Conservation (phyloP, 1,140 invertebrate genomes). For the Drosophila cardini region DNA sequence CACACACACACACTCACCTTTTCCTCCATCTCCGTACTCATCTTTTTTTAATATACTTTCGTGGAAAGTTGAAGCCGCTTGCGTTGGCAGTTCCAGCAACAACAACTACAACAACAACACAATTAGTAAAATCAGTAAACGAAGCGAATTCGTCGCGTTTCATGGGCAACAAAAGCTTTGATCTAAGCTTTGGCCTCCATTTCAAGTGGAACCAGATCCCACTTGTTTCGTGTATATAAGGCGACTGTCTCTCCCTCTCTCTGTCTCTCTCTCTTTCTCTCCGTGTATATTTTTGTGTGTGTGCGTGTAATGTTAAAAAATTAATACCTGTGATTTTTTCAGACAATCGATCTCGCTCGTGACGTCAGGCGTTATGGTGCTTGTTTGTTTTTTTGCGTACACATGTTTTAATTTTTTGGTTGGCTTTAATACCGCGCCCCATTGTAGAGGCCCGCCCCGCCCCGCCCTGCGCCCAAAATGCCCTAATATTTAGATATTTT, state of each 20-base stretch:
- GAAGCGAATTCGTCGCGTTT: slow-evolving; percentile 8
- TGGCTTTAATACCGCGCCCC: neutral
- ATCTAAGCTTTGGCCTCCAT: slow-evolving; percentile 58
- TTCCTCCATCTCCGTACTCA: neutral
- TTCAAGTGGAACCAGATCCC: slow-evolving; percentile 76
- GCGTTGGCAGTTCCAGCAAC: slow-evolving; percentile 18
- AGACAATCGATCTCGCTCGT: slow-evolving; percentile 20
- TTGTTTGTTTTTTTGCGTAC: slow-evolving; percentile 2
- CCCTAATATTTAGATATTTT: neutral
- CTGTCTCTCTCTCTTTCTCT: no score
- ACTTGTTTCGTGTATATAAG: slow-evolving; percentile 27
- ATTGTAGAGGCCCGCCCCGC: no score
- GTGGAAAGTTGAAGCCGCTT: slow-evolving; percentile 23
- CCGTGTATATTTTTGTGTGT: slow-evolving; percentile 1
- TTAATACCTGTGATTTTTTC: slow-evolving; percentile 26
- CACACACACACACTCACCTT: neutral
- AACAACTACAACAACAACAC: slow-evolving; percentile 3
- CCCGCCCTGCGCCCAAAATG: no score
- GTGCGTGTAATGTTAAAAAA: slow-evolving; percentile 20
- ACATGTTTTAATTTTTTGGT: neutral
- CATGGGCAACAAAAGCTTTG: slow-evolving; percentile 21
- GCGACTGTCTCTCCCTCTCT: neutral
- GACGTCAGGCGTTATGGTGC: slow-evolving; percentile 45
- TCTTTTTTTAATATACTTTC: neutral
- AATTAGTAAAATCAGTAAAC: neutral